Evolutionary conservation across 2,888 invertebrate species (phyloP), one percentile per base, ranked within the genome.

Genomic region (Conistra vaccinii): DNA sequence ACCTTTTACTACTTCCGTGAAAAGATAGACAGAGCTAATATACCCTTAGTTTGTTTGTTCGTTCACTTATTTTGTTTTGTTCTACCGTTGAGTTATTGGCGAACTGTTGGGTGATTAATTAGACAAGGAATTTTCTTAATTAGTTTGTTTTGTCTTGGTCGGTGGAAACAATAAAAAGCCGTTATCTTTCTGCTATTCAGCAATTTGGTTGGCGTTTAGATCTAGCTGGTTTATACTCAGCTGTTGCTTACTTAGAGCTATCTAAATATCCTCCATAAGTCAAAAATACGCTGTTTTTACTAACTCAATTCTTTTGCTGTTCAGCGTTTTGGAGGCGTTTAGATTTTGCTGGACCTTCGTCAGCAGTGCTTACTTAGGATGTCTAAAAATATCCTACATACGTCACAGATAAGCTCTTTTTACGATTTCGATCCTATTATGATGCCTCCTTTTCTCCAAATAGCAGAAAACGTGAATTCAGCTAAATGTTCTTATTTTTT

Each of bases 21-120:
- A 69, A 84, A 86, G 85, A 85, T 78, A 76, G 84, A 85, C 86
- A 86, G 74, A 53, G 62, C 68, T 85, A 81, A 84, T 86, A 81
- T 62, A 78, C 76, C 67, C 72, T 62, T 67, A 69, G 86, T 84
- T 84, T 84, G 81, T 81, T 84, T 84, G 84, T 78, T 78, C 67
- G 51, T 70, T 63, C 68, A 66, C 69, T 86, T 86, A 83, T 84
- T 86, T 86, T 74, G 84, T 86, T 86, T 61, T 73, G 65, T 73
- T 75, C 73, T 68, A 63, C 76, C 78, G 73, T 78, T 83, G 77
- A 83, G 58, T 70, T 77, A 75, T 73, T 67, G 66, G 71, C 61
- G 29, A 76, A 69, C 82, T 73, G 67, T 73, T 82, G 51, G 60
- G 70, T 82, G 67, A 75, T 82, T 84, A 72, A 80, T 84, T 82